Percentiles rank a stretch among this genome's conserved stretches.
Conservation (phyloP, 2,888 invertebrate genomes). For the Mimachlamys varia region DNA sequence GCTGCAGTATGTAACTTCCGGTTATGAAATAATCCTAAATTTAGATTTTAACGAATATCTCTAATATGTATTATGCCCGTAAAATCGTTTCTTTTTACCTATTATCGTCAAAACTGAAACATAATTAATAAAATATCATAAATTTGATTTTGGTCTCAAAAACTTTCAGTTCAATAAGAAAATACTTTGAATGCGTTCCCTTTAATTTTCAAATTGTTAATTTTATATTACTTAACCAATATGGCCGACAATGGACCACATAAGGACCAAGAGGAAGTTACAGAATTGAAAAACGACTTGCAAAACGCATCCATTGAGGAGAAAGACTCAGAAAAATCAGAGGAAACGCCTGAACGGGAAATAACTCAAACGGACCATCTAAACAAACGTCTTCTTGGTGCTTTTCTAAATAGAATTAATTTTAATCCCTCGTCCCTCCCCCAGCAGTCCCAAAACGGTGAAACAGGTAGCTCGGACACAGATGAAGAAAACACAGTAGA, state of each 20-base stretch:
- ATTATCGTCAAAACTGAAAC: too few species aligned
- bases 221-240: background rate
- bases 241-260: slow-evolving; percentile 5
- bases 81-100: background rate
- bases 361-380: slow-evolving; percentile 66
- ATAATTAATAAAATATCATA: too few species aligned
- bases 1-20: slow-evolving; percentile 14
- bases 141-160: too few species aligned
- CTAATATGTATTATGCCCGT: background rate
- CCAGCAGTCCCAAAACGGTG: background rate
- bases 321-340: background rate
- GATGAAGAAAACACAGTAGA: background rate
- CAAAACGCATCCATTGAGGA: background rate
- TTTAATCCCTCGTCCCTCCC: slow-evolving; percentile 34
- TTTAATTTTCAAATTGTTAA: background rate
- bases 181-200: background rate
- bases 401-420: slow-evolving; percentile 62
- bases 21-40: background rate
- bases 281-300: background rate
- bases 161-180: too few species aligned
- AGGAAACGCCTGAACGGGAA: slow-evolving; percentile 56
- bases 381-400: slow-evolving; percentile 61
- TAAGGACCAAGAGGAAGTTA: background rate
- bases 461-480: slow-evolving; percentile 37
- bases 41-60: background rate